Evolutionary conservation across 2,888 invertebrate genomes (phyloP), one percentile per base, ranked within the genome.

Genomic region (Agonopterix arenella): DNA sequence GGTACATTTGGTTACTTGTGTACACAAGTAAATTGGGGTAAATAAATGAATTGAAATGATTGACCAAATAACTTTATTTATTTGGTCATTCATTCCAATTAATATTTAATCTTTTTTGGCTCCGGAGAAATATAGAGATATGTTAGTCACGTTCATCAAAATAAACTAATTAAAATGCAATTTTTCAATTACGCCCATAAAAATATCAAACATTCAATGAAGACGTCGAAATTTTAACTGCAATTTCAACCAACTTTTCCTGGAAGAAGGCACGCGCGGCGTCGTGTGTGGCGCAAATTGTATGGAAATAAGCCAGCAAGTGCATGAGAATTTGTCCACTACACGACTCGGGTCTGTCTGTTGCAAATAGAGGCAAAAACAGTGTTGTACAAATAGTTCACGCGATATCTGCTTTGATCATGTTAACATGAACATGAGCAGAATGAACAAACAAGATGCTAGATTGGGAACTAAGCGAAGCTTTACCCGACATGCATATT

Each of bases 241-340:
- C 52, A 57, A 59, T 59, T 65, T 64, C 61, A 61, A 61, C 52
- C 59, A n/a, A 62, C 55, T 57, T 60, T 74, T 72, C 69, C 53
- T 62, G 59, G 69, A 72, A 66, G 65, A 57, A 59, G 61, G 68
- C 77, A 68, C 72, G 73, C 70, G 70, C 61, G 51, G 53, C 79
- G 47, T 59, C 73, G 75, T 84, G 82, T 82, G 84, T 77, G 80
- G 80, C 70, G 65, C 72, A 77, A 81, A 82, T 82, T 81, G 81
- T 82, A 84, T 82, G 84, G 74, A 79, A 82, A 83, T 82, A 73
- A 76, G 71, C 58, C 55, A 57, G 60, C 62, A 61, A 63, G 57
- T 67, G 62, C 65, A 68, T 68, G 67, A 66, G 70, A 70, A 77
- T 73, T 68, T 70, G 70, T 69, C 48, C 60, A 11, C 46, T 4